Evolutionary conservation across 2,888 invertebrate genomes (phyloP).

Genomic region (Thyatira batis): DNA sequence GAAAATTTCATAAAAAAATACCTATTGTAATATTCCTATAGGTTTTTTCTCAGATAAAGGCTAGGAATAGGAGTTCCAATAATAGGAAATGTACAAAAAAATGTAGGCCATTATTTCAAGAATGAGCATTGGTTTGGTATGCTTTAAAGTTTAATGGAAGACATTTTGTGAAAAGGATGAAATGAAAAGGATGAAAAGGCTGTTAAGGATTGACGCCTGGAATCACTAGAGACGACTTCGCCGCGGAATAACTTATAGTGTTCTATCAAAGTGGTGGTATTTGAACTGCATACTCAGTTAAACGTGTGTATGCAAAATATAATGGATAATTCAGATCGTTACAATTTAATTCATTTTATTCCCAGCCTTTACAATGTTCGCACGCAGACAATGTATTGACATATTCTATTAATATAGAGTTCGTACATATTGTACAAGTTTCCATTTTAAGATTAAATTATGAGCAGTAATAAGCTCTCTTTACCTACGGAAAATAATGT

Average conservation of each 20-base stretch:
- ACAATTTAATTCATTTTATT: not conserved
- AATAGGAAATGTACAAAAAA: not conserved
- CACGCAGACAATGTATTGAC: not conserved
- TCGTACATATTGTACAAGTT: conserved; percentile 11
- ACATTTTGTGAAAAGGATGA: not conserved
- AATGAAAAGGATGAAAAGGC: too few species aligned
- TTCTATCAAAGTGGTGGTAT: not conserved
- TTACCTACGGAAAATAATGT: conserved; percentile 20
- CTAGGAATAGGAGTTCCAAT: not conserved
- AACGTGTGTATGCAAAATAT: not conserved
- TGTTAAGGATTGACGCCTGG: not conserved
- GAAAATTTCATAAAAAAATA: too few species aligned
- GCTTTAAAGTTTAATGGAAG: not conserved
- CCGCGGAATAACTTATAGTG: not conserved
- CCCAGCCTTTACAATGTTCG: not conserved
- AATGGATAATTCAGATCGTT: not conserved
- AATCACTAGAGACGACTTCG: not conserved
- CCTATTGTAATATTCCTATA: not conserved
- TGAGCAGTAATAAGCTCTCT: conserved; percentile 15
- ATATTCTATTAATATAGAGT: not conserved
- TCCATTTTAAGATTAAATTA: conserved; percentile 14
- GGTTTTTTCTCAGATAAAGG: not conserved
- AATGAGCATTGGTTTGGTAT: not conserved
- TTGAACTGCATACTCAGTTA: not conserved
- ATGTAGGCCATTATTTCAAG: not conserved